These are phyloP conservation scores for Oligia strigilis DNA, from an alignment of 2,888 invertebrate genomes.

Conservation along the genomic window DNA sequence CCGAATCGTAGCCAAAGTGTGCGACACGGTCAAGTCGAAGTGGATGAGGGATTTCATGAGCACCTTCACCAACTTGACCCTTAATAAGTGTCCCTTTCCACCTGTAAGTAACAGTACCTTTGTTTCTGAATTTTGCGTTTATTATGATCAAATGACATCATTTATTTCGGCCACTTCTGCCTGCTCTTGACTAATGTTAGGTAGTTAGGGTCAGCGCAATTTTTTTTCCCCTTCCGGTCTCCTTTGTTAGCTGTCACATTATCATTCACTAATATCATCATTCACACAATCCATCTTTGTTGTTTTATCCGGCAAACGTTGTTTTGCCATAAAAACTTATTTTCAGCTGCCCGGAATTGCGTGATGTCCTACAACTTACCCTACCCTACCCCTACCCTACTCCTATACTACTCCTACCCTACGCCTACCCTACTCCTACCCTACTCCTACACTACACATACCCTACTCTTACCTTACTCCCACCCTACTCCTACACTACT, in stretches of 20 bases:
- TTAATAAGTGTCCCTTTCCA: conserved; percentile 62
- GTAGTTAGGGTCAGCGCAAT: neutral
- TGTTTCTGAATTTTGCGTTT: neutral
- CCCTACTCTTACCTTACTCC: too few relatives aligned
- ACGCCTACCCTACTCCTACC: too few relatives aligned
- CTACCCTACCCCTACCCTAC: too few relatives aligned
- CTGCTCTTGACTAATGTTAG: neutral
- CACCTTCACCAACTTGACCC: conserved; percentile 62
- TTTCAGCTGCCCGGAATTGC: too few relatives aligned
- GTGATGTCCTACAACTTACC: too few relatives aligned
- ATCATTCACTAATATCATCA: neutral
- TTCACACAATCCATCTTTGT: neutral
- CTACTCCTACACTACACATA: too few relatives aligned
- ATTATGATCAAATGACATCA: neutral
- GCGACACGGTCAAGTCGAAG: conserved; percentile 65
- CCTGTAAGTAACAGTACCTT: conserved; percentile 60
- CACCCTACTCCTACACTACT: too few relatives aligned
- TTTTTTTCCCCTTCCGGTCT: neutral
- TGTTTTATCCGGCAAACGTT: neutral
- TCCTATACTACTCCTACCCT: too few relatives aligned
- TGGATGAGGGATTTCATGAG: conserved; percentile 69
- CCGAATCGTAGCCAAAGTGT: conserved; percentile 57
- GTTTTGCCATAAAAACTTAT: too few relatives aligned
- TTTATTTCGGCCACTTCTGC: neutral
- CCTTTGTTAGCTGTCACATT: neutral